phyloP scores from a whole-genome alignment of 2,888 invertebrate genomes.

The Hypsopygia costalis region DNA sequence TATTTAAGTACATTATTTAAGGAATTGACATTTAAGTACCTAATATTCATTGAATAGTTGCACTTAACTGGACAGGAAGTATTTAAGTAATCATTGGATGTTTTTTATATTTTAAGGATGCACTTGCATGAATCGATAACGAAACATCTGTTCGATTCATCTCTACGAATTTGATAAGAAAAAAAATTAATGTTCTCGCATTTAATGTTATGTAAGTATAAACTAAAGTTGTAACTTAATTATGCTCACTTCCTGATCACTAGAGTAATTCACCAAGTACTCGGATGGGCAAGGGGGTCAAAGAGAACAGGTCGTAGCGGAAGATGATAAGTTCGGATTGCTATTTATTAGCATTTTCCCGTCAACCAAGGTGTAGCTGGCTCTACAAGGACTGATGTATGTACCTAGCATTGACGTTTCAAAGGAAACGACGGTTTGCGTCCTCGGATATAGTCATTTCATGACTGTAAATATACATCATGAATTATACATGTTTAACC shows the following conservation, averaged over 20 bases:
- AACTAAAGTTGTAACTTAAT: conserved; percentile 29
- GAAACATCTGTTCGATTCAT: conserved; percentile 35
- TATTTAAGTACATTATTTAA: conserved; percentile 69
- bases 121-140: conserved; percentile 48
- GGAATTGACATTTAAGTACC: conserved; percentile 69
- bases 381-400: background rate
- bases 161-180: conserved; percentile 67
- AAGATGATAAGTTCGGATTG: background rate
- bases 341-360: too few relatives aligned
- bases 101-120: conserved; percentile 65
- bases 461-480: conserved; percentile 59
- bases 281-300: conserved; percentile 14
- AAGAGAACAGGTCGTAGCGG: background rate
- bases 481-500: conserved; percentile 35
- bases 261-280: conserved; percentile 41
- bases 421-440: background rate
- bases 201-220: conserved; percentile 59
- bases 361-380: too few relatives aligned
- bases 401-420: background rate
- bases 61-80: conserved; percentile 64
- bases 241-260: conserved; percentile 56
- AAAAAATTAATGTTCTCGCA: conserved; percentile 51
- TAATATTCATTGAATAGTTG: conserved; percentile 63
- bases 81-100: conserved; percentile 61
- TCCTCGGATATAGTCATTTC: conserved; percentile 35